Base-by-base conservation (phyloP, 2,113 vertebrate species). In the Ariopsis seemanni region DNA sequence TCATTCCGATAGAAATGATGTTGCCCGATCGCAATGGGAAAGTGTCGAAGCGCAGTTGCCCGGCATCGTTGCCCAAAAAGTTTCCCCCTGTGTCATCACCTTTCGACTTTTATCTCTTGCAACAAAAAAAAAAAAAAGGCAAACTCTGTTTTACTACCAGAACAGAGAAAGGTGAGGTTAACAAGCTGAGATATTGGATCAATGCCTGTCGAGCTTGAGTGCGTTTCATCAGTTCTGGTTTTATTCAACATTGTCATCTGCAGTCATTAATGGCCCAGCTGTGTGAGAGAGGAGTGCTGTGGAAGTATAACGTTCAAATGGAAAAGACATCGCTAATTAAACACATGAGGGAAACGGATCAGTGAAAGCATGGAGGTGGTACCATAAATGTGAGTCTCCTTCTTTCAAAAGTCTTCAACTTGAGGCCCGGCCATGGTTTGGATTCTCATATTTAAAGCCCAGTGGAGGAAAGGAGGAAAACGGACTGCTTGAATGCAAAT, bases 171-270 rank as follows among this genome's bases (percentile, higher is more conserved):
- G 15, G 10, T 53, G 55, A 57, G 34, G 75, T 84, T 12, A 80
- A 80, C 69, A 75, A 87, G 27, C 48, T 65, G 69, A 85, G 82
- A 82, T 57, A 55, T n/a, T 17, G 65, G 20, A 53, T 84, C 30
- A 2, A 22, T 20, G 57, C 62, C 27, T 22, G 77, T 53, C 7
- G 20, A 14, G 84, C 58, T 57, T 15, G 22, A 55, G 42, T 52
- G n/a, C 34, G 12, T 78, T 34, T 75, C 18, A 30, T 55, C 22
- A 12, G 74, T 52, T 78, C 34, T 27, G 55, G 14, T 62, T 85
- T 77, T n/a, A 11, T n/a, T 65, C 57, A 6, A 60, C 52, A 4
- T n/a, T 14, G 20, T 17, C 52, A 18, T 75, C 71, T 50, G 22
- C 52, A 12, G 72, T 42, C 48, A 79, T 65, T 85, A 63, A 53